These are phyloP conservation scores for Helicoverpa zea DNA, from an alignment of 1,140 invertebrate species.

Conservation along the genomic window DNA sequence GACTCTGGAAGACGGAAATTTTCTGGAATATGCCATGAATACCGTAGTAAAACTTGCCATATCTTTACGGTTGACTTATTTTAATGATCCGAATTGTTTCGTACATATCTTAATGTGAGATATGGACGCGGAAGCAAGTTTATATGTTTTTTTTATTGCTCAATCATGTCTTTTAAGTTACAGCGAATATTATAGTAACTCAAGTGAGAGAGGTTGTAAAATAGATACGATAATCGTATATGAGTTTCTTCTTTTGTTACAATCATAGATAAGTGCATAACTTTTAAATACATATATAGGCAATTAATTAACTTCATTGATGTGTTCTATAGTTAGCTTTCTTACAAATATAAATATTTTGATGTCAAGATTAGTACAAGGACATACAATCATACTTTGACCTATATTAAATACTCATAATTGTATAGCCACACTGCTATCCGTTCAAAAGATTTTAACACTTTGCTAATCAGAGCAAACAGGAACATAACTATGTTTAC, in stretches of 20 bases:
- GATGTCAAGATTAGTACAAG: too few relatives aligned
- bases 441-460: not conserved
- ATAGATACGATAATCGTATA: too few relatives aligned
- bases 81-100: constrained; percentile 34
- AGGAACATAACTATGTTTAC: not conserved
- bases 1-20: not conserved
- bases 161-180: not conserved
- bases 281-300: too few relatives aligned
- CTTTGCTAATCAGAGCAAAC: not conserved
- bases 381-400: too few relatives aligned
- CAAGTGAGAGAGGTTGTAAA: too few relatives aligned
- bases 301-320: too few relatives aligned
- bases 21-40: not conserved
- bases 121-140: constrained; percentile 6
- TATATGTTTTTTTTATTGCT: constrained; percentile 34
- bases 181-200: not conserved
- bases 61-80: constrained; percentile 29
- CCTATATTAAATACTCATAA: too few relatives aligned
- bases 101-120: constrained; percentile 7
- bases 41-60: constrained; percentile 13
- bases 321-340: too few relatives aligned
- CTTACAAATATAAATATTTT: too few relatives aligned
- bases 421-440: not conserved
- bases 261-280: too few relatives aligned
- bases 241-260: too few relatives aligned